Evolutionary conservation across 2,113 vertebrate genomes (phyloP).

Genomic region (Vidua chalybeata): DNA sequence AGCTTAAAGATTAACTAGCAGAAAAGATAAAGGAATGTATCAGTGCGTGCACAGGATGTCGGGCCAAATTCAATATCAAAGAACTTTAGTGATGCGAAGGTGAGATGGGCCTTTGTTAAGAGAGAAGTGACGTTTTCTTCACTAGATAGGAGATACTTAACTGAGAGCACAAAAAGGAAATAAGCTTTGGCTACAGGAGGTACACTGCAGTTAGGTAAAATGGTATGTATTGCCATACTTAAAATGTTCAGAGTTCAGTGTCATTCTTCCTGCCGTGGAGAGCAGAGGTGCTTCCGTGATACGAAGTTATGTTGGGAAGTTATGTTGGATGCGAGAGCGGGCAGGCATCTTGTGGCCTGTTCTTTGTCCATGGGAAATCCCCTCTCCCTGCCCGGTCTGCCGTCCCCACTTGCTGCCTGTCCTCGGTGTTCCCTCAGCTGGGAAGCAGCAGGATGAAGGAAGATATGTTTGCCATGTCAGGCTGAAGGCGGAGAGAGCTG

Average conservation of each 20-base stretch:
- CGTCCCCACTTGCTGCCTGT: neutral
- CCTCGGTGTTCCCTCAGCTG: neutral
- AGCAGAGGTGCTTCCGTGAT: neutral
- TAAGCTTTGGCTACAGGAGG: rapidly evolving
- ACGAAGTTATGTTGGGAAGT: rapidly evolving
- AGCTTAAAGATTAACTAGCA: neutral
- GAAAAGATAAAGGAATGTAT: neutral
- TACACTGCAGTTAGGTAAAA: rapidly evolving
- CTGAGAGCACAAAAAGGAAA: neutral
- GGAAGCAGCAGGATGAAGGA: neutral
- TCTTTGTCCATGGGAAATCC: neutral
- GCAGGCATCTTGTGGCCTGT: rapidly evolving
- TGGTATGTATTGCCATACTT: neutral
- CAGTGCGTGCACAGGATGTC: no score
- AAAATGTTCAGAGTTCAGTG: neutral
- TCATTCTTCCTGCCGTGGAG: rapidly evolving
- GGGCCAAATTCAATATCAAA: rapidly evolving
- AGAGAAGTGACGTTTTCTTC: neutral
- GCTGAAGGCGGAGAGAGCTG: neutral
- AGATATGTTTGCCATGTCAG: constrained; percentile 2
- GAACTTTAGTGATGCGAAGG: neutral
- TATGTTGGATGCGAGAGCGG: rapidly evolving
- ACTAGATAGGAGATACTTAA: neutral
- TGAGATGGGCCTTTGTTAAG: neutral
- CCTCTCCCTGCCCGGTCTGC: rapidly evolving